A percentile compares a stretch with the other conserved stretches of the same genome.
Evolutionary conservation across 2,888 invertebrate species (phyloP).

Genomic region (Cordilura impudica): DNA sequence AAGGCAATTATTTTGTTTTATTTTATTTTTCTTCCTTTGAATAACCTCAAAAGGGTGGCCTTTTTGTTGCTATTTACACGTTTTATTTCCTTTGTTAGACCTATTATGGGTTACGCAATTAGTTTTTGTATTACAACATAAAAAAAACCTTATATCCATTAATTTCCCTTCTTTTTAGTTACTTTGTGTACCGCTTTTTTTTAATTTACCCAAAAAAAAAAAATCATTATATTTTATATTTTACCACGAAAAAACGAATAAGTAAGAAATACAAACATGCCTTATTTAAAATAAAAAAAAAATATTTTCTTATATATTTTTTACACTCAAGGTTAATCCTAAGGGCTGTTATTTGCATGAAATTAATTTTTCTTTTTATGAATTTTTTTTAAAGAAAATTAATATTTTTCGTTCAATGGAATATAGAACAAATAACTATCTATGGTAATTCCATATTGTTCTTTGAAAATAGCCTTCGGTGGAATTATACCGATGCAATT

Average conservation of each 20-base stretch:
- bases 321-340: constrained; percentile 15
- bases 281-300: too few relatives aligned
- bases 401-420: neutral
- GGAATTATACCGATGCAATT: neutral
- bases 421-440: constrained; percentile 22
- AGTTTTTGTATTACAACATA: constrained; percentile 44
- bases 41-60: constrained; percentile 5
- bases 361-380: neutral
- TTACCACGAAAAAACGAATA: neutral
- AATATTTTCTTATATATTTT: neutral
- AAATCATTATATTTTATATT: neutral
- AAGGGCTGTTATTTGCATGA: constrained; percentile 4
- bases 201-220: neutral
- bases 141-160: constrained; percentile 13
- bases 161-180: neutral
- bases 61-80: constrained; percentile 33
- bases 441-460: constrained; percentile 1
- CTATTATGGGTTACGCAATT: constrained; percentile 46
- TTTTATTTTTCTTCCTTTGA: neutral
- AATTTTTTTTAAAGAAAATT: neutral
- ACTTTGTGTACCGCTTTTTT: neutral
- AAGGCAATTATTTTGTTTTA: constrained; percentile 17
- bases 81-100: constrained; percentile 37
- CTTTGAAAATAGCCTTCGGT: neutral
- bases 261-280: neutral